These are phyloP conservation scores for Latheticus oryzae DNA, from an alignment of 2,888 invertebrate genomes.

Conservation along the genomic window DNA sequence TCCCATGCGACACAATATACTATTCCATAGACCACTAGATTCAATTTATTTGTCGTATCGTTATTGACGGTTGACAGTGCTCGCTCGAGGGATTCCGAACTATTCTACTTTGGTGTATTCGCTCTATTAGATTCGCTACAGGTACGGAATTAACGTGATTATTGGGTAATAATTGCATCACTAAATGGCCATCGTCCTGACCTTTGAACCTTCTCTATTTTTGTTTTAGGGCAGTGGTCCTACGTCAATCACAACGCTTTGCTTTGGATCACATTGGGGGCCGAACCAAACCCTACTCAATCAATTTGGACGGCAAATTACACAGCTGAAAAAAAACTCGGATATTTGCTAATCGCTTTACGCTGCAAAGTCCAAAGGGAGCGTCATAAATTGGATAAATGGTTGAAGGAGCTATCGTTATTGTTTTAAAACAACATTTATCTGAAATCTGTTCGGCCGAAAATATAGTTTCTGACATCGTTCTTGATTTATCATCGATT, in stretches of 20 bases:
- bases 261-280: slow-evolving; percentile 28
- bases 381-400: neutral
- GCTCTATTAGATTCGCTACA: slow-evolving; percentile 19
- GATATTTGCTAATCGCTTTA: slow-evolving; percentile 13
- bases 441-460: slow-evolving; percentile 15
- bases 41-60: slow-evolving; percentile 60
- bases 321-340: slow-evolving; percentile 27
- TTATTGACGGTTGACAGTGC: slow-evolving; percentile 56
- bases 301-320: slow-evolving; percentile 30
- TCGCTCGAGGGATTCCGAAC: slow-evolving; percentile 42
- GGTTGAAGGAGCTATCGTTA: slow-evolving; percentile 9
- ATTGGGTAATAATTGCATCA: slow-evolving; percentile 22
- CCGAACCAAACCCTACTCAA: slow-evolving; percentile 21
- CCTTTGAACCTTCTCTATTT: slow-evolving; percentile 5
- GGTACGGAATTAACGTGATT: slow-evolving; percentile 13
- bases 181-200: slow-evolving; percentile 4
- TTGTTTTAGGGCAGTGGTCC: slow-evolving; percentile 5
- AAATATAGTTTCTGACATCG: slow-evolving; percentile 27
- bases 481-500: slow-evolving; percentile 30
- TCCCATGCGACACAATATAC: slow-evolving; percentile 49
- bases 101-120: slow-evolving; percentile 11
- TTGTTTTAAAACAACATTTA: slow-evolving; percentile 13
- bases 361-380: slow-evolving; percentile 9
- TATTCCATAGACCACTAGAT: slow-evolving; percentile 53
- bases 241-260: slow-evolving; percentile 22